Base-by-base conservation (phyloP, 2,113 vertebrate species). In the Phyllopteryx taeniolatus region DNA sequence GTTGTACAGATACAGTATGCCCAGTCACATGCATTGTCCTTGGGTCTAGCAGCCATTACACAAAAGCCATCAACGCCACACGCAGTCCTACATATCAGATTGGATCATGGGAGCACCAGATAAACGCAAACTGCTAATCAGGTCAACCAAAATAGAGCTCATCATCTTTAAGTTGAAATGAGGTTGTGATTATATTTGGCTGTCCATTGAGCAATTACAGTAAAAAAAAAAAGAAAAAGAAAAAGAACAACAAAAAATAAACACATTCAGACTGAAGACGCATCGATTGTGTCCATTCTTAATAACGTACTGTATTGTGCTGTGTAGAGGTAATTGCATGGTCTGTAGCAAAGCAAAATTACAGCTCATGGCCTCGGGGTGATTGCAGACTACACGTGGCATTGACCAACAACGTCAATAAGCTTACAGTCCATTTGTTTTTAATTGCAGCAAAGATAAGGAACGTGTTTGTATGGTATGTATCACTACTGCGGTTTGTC, bases 111-210 rank as follows among this genome's bases (percentile, higher is more conserved):
- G 71, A 87, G 87, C 60, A 81, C 80, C 70, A 83, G 82, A 88
- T 88, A 84, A 82, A 86, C 13, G 73, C 76, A 78, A 76, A 85
- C 72, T 53, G 61, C 73, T 85, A 90, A 91, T 91, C 88, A 87
- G 88, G 87, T 77, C 90, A 83, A 86, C 76, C 68, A 76, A 91
- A 90, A 87, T 90, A 84, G 86, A 89, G 81, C 85, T 88, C 82
- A 89, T 89, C 85, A 85, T 86, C 81, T 84, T 77, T 71, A 72
- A 53, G 87, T 78, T 85, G 79, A 85, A 90, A 89, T 89, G 85
- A 91, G 90, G 78, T 78, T 79, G 83, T 84, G 81, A 85, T 89
- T 89, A 88, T 89, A 85, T 88, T 90, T 85, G 76, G 75, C 68
- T 27, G 71, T 79, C 87, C 81, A 46, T 71, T 79, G 81, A 84